Evolutionary conservation across 2,888 invertebrate genomes (phyloP).

Genomic region (Thysanoteuthis rhombus): DNA sequence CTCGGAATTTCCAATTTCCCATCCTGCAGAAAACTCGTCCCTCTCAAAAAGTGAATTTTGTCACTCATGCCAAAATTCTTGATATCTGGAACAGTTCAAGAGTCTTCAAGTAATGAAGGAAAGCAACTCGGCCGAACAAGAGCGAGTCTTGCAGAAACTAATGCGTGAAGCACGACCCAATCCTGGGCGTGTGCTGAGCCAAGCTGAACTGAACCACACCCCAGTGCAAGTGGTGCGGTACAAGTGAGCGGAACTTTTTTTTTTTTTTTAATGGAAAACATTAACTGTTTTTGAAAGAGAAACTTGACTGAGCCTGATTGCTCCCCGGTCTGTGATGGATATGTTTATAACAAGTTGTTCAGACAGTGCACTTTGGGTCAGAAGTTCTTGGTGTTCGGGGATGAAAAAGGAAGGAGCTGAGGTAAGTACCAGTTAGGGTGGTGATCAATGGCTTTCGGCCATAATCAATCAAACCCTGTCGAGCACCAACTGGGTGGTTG

Average conservation of each 20-base stretch:
- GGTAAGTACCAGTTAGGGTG: not conserved
- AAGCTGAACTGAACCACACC: not conserved
- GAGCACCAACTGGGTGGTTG: not conserved
- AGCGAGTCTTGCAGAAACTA: not conserved
- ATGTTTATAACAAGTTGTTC: slow-evolving; percentile 12
- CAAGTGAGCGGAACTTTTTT: not conserved
- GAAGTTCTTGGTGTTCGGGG: not conserved
- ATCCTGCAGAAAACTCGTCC: not conserved
- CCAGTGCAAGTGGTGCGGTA: not conserved
- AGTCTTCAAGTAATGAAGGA: not conserved
- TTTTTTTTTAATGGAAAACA: not conserved
- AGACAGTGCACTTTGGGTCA: not conserved
- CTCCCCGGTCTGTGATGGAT: not conserved
- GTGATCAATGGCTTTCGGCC: not conserved
- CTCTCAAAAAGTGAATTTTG: not conserved
- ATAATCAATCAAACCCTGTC: not conserved
- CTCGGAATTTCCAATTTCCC: not conserved
- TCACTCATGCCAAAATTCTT: not conserved
- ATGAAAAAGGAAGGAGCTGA: not conserved
- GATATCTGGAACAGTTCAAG: not conserved
- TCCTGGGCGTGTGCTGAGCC: not conserved
- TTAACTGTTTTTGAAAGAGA: slow-evolving; percentile 12
- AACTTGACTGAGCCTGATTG: not conserved
- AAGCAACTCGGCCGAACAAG: not conserved
- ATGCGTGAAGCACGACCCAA: not conserved